A percentile compares a stretch with the other conserved stretches of the same genome.
phyloP scores from a whole-genome alignment of 2,888 invertebrate genomes.

The Rhagonycha lutea region DNA sequence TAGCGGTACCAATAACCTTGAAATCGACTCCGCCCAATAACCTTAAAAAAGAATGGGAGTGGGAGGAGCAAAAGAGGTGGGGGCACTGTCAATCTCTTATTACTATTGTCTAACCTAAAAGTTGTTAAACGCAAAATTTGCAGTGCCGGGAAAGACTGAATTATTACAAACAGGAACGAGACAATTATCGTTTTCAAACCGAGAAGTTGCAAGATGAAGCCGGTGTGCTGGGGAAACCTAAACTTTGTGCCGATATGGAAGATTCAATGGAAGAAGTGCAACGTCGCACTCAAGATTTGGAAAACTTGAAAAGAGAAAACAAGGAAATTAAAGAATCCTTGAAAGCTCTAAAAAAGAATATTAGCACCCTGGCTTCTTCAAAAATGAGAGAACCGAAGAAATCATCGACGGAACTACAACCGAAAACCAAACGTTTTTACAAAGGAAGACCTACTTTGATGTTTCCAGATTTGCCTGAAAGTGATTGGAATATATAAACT shows the following conservation, averaged over 20 bases:
- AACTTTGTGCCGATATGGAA: conserved; percentile 58
- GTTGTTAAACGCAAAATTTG: background rate
- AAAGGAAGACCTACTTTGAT: conserved; percentile 20
- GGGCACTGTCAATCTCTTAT: no score
- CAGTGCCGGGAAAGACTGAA: conserved; percentile 50
- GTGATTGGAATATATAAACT: background rate
- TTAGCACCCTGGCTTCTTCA: background rate
- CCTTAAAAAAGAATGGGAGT: no score
- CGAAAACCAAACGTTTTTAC: conserved; percentile 11
- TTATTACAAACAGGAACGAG: conserved; percentile 50
- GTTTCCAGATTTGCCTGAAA: conserved; percentile 8
- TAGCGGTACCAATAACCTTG: no score
- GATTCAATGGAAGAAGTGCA: conserved; percentile 45
- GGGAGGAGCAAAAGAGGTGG: no score
- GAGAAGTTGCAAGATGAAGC: conserved; percentile 54
- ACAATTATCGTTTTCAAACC: conserved; percentile 53
- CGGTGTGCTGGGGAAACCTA: conserved; percentile 58
- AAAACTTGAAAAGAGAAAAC: conserved; percentile 32
- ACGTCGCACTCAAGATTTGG: conserved; percentile 30
- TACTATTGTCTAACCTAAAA: background rate
- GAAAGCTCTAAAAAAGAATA: conserved; percentile 31
- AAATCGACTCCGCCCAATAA: no score
- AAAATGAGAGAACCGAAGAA: background rate
- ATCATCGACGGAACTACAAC: background rate
- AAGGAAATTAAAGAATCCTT: conserved; percentile 13